phyloP scores from a whole-genome alignment of 2,113 vertebrate genomes.

The Cyrtonyx montezumae region DNA sequence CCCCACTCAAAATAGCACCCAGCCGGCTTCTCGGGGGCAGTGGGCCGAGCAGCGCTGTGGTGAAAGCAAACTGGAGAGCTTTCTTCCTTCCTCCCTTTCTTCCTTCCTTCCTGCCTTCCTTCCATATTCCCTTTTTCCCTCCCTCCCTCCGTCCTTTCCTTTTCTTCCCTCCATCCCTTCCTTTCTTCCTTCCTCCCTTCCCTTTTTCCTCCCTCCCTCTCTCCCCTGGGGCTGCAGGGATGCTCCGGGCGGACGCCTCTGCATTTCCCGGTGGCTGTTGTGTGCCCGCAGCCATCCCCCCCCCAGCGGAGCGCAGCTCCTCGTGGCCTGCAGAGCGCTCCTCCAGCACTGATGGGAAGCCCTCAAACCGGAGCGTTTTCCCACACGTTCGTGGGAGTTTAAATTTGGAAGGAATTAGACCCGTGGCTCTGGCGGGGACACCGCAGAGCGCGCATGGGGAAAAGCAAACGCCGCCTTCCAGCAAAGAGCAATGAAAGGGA shows the following conservation, averaged over 20 bases:
- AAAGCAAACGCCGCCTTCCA: fast-evolving
- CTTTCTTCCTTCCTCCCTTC: too few species aligned
- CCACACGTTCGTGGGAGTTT: fast-evolving
- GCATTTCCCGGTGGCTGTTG: neutral
- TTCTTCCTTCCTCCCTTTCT: neutral
- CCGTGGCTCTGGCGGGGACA: neutral
- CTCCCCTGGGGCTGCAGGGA: too few species aligned
- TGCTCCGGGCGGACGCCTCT: too few species aligned
- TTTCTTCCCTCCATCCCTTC: too few species aligned
- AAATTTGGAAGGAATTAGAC: fast-evolving
- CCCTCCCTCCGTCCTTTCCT: too few species aligned
- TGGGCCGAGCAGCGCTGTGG: neutral
- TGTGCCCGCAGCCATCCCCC: neutral
- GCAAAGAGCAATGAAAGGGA: neutral
- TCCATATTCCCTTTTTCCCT: too few species aligned
- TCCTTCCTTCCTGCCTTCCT: too few species aligned
- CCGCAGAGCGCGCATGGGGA: neutral
- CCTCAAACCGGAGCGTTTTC: neutral
- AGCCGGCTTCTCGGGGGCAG: conserved; percentile 27
- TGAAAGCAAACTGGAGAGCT: neutral
- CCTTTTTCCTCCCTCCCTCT: too few species aligned
- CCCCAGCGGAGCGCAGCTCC: neutral
- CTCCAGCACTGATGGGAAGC: neutral
- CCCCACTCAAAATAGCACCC: conserved; percentile 53
- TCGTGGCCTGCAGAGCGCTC: neutral